Percentiles rank a stretch among this genome's conserved stretches.
Evolutionary conservation across 2,888 invertebrate genomes (phyloP).

Genomic region (Drosophila ustulata): DNA sequence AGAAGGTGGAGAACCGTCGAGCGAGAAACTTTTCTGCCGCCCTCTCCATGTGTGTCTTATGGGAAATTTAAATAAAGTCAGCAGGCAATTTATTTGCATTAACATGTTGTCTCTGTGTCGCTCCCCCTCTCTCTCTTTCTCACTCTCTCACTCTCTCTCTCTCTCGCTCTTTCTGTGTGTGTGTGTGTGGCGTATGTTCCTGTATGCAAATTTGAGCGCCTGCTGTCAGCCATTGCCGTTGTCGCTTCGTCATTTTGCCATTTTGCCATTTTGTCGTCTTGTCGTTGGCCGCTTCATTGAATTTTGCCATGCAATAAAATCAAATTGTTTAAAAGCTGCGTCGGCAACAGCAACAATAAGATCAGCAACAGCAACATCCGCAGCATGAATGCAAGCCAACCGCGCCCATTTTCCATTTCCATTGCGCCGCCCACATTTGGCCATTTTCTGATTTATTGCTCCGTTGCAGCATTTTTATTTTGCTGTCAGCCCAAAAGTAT

Average conservation of each 20-base stretch:
- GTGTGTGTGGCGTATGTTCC: constrained; percentile 59
- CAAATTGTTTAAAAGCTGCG: constrained; percentile 73
- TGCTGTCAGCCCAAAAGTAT: constrained; percentile 62
- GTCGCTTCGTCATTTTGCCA: constrained; percentile 43
- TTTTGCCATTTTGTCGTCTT: constrained; percentile 56
- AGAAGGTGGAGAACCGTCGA: constrained; percentile 35
- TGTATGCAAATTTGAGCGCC: constrained; percentile 76
- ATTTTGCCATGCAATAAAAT: constrained; percentile 76
- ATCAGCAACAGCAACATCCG: constrained; percentile 10
- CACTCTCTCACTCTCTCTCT: background rate
- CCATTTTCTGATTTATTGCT: constrained; percentile 74
- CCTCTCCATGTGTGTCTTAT: constrained; percentile 67
- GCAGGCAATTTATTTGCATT: constrained; percentile 81
- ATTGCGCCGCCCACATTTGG: constrained; percentile 61
- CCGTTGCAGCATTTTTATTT: constrained; percentile 40
- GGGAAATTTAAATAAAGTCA: constrained; percentile 81
- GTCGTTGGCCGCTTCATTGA: constrained; percentile 77
- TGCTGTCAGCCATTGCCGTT: constrained; percentile 68
- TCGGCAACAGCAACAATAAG: constrained; percentile 16
- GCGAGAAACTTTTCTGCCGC: constrained; percentile 16
- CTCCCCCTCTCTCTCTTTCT: constrained; percentile 2
- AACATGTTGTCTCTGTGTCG: constrained; percentile 66
- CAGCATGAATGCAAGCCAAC: constrained; percentile 41
- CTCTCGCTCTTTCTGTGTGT: constrained; percentile 13
- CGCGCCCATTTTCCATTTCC: constrained; percentile 58